Conservation (phyloP, 2,888 invertebrate species). For the Azorinus chamasolen region DNA sequence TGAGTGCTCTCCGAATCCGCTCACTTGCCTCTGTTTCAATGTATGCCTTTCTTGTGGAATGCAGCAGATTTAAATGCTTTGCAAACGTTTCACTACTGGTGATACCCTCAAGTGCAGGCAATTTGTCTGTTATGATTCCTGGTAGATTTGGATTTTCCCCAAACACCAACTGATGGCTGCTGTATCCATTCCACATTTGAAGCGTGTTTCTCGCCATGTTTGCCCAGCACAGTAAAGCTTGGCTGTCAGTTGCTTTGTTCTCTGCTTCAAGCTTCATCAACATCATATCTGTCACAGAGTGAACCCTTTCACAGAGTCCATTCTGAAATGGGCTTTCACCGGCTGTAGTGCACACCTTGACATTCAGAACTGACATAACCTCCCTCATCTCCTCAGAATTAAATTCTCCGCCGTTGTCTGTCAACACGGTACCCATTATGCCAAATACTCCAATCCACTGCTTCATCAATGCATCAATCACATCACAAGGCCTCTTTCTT, state of each 20-base stretch:
- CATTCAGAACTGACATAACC: constrained; percentile 43
- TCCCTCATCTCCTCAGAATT: constrained; percentile 56
- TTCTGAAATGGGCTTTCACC: too few relatives aligned
- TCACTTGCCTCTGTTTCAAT: constrained; percentile 63
- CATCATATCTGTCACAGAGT: constrained; percentile 54
- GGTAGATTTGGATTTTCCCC: constrained; percentile 46
- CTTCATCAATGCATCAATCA: constrained; percentile 54
- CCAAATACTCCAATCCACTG: constrained; percentile 58
- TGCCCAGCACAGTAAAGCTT: constrained; percentile 42
- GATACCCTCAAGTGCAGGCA: constrained; percentile 41
- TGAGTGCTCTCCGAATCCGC: constrained; percentile 57
- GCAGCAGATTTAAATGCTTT: constrained; percentile 35
- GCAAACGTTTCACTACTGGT: constrained; percentile 40
- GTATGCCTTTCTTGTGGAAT: constrained; percentile 48
- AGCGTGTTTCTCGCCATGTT: constrained; percentile 50
- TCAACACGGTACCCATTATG: constrained; percentile 47
- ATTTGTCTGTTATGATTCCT: constrained; percentile 28
- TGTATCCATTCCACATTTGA: constrained; percentile 56
- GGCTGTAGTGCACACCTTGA: constrained; percentile 30
- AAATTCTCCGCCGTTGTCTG: too few relatives aligned
- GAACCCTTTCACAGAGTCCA: constrained; percentile 44
- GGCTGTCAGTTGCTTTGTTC: neutral
- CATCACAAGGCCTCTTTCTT: constrained; percentile 35
- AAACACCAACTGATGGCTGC: constrained; percentile 47
- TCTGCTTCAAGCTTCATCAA: constrained; percentile 47